phyloP scores from a whole-genome alignment of 2,888 invertebrate species.

The Gastracanthus pulcherrimus region DNA sequence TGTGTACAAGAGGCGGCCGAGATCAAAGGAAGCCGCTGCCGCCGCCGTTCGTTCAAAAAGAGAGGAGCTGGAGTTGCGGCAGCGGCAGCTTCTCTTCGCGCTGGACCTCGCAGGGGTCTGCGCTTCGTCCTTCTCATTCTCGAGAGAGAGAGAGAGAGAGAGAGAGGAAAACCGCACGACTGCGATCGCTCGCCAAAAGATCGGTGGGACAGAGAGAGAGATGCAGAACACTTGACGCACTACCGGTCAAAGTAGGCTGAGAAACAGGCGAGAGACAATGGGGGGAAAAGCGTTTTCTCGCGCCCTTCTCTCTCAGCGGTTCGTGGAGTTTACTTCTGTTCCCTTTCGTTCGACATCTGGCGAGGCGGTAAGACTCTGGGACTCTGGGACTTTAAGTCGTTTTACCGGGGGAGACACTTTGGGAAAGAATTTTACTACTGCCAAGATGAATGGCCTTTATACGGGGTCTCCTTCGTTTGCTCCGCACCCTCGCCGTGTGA shows the following conservation, averaged over 20 bases:
- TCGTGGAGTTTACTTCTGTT: not conserved
- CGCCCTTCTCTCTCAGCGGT: not conserved
- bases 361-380: not conserved
- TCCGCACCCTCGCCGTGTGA: not conserved
- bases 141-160: not conserved
- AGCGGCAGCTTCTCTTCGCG: not conserved
- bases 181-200: no score
- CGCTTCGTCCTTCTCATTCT: not conserved
- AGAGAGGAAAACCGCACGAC: constrained; percentile 30
- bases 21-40: constrained; percentile 39
- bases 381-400: not conserved
- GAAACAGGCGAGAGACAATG: not conserved
- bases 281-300: constrained; percentile 1
- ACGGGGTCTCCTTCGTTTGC: not conserved
- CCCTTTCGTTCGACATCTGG: constrained; percentile 43
- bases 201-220: no score
- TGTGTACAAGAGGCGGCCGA: not conserved
- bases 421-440: not conserved
- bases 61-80: not conserved
- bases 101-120: constrained; percentile 50
- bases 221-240: not conserved
- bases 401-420: constrained; percentile 17
- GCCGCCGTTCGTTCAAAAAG: constrained; percentile 15
- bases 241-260: not conserved
- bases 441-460: not conserved